A percentile compares a stretch with the other conserved stretches of the same genome.
These are phyloP conservation scores for Periophthalmodon schlosseri DNA, from an alignment of 2,113 vertebrate species.

Conservation along the genomic window DNA sequence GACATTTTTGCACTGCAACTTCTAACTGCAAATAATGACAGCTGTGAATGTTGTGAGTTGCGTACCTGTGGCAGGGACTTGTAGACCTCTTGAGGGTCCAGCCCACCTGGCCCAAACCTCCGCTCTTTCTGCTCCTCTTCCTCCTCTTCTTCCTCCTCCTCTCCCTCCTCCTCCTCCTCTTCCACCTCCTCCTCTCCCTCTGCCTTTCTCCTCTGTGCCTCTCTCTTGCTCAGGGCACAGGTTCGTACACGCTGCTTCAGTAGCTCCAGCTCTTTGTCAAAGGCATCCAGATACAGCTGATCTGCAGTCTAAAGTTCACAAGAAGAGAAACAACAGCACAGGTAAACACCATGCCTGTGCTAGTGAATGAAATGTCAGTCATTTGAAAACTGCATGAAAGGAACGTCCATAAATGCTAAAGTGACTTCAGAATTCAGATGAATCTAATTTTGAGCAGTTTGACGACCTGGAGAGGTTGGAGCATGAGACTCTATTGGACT, in stretches of 20 bases:
- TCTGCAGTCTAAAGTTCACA: constrained; percentile 78
- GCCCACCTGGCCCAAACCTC: constrained; percentile 85
- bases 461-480: too few species aligned
- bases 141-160: constrained; percentile 28
- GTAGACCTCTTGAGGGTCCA: constrained; percentile 90
- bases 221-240: constrained; percentile 81
- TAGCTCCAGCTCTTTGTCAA: constrained; percentile 84
- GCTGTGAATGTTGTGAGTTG: not conserved
- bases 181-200: constrained; percentile 55
- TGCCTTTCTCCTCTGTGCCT: constrained; percentile 80
- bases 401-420: too few species aligned
- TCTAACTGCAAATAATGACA: not conserved
- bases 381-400: too few species aligned
- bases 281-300: constrained; percentile 85
- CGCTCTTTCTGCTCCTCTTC: constrained; percentile 86
- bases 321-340: not conserved
- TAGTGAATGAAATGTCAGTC: too few species aligned
- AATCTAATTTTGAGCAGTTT: too few species aligned
- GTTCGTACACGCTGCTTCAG: constrained; percentile 85
- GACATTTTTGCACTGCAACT: too few species aligned
- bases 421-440: too few species aligned
- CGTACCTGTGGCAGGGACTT: constrained; percentile 81
- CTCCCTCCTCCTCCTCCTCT: constrained; percentile 82
- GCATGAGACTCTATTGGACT: too few species aligned
- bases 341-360: not conserved